Evolutionary conservation across 2,113 vertebrate genomes (phyloP).

Genomic region (Gymnorhina tibicen): DNA sequence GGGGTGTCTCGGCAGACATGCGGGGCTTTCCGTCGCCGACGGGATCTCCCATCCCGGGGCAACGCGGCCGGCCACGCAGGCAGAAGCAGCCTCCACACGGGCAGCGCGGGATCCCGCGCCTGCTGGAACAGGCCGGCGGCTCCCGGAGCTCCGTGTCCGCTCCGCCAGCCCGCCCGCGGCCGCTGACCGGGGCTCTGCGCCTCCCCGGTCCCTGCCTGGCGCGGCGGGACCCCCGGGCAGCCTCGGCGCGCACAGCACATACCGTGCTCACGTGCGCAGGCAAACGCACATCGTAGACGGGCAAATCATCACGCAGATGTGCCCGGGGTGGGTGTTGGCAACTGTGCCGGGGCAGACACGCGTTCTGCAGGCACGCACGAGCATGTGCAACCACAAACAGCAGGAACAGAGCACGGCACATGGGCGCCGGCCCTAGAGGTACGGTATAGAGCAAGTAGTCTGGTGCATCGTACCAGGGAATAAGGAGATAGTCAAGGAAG

Average conservation of each 20-base stretch:
- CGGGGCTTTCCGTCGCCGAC: not conserved
- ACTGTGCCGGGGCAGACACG: not conserved
- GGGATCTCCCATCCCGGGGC: not conserved
- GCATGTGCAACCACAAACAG: not conserved
- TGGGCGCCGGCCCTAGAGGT: not conserved
- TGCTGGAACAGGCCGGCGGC: not conserved
- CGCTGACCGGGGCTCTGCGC: rapidly evolving
- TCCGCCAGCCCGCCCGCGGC: not conserved
- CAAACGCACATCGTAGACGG: rapidly evolving
- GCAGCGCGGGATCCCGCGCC: not conserved
- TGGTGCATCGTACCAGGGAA: rapidly evolving
- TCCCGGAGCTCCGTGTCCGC: not conserved
- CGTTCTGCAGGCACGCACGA: not conserved
- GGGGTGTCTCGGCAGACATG: not conserved
- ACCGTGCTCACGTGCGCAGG: rapidly evolving
- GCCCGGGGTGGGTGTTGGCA: not conserved
- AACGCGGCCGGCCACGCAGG: not conserved
- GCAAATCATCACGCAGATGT: rapidly evolving
- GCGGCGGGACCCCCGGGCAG: not conserved
- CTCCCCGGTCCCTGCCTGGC: not conserved
- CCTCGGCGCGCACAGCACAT: rapidly evolving
- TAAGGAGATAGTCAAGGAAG: not conserved
- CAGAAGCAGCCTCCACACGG: not conserved
- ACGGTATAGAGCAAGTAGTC: not conserved
- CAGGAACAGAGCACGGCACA: not conserved